phyloP scores from a whole-genome alignment of 1,140 invertebrate species.

The Lepidotrigona ventralis region DNA sequence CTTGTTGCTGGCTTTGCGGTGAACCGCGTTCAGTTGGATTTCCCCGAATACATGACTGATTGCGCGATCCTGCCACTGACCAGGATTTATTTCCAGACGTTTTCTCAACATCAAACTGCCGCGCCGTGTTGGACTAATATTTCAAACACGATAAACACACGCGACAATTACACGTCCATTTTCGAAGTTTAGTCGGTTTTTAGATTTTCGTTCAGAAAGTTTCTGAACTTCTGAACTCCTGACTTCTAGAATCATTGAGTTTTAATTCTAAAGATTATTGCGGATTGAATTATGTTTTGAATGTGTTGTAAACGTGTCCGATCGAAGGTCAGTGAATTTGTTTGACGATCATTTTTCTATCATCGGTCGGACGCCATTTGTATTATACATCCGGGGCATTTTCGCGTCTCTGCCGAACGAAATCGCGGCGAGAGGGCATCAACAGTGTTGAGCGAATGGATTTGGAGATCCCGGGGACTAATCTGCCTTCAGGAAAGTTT shows the following conservation, averaged over 20 bases:
- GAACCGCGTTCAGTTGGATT: constrained; percentile 31
- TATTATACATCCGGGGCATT: background rate
- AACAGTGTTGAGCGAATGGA: background rate
- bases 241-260: too few species aligned
- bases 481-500: constrained; percentile 66
- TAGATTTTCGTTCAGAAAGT: too few species aligned
- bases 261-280: too few species aligned
- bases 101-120: background rate
- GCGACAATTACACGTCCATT: background rate
- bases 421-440: background rate
- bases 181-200: too few species aligned
- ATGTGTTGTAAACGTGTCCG: too few species aligned
- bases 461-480: constrained; percentile 53
- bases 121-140: background rate
- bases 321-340: too few species aligned
- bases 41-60: constrained; percentile 38
- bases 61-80: background rate
- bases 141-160: background rate
- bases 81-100: constrained; percentile 30
- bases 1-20: constrained; percentile 40
- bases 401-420: background rate
- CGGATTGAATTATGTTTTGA: too few species aligned
- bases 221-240: too few species aligned
- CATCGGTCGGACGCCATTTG: background rate
- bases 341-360: background rate